Conservation (phyloP, 1,140 invertebrate genomes). For the Rhagoletis pomonella region DNA sequence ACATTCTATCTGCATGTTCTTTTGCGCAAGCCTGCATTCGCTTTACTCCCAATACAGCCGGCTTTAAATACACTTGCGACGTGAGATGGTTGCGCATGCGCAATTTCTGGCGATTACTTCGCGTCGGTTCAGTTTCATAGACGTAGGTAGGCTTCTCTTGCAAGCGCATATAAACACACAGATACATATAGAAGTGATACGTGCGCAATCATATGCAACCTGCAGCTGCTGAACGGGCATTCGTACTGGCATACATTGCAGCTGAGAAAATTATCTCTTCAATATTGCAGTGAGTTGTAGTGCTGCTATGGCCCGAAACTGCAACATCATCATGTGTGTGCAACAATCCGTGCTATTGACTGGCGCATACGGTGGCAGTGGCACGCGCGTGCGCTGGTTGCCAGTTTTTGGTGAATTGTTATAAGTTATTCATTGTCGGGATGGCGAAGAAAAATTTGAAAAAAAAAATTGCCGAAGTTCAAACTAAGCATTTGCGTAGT, state of each 20-base stretch:
- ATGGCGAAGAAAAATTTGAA: background rate
- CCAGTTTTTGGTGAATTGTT: background rate
- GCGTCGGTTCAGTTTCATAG: background rate
- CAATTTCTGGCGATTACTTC: background rate
- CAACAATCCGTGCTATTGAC: background rate
- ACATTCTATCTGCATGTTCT: background rate
- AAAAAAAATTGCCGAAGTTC: background rate
- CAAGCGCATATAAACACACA: background rate
- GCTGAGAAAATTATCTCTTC: background rate
- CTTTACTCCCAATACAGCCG: background rate
- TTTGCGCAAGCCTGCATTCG: background rate
- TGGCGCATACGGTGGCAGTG: background rate
- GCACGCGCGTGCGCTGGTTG: background rate
- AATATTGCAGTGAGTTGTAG: background rate
- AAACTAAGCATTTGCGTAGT: background rate
- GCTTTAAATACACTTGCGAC: background rate
- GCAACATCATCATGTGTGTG: conserved; percentile 14
- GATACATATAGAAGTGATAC: background rate
- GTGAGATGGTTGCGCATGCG: conserved; percentile 25
- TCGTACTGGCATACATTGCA: no score
- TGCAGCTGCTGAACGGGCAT: background rate
- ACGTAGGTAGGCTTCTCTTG: background rate
- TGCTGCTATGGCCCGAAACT: background rate
- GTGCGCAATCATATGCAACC: background rate
- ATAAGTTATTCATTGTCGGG: background rate